Base-by-base conservation (phyloP, 1,140 invertebrate species). In the Drosophila athabasca region DNA sequence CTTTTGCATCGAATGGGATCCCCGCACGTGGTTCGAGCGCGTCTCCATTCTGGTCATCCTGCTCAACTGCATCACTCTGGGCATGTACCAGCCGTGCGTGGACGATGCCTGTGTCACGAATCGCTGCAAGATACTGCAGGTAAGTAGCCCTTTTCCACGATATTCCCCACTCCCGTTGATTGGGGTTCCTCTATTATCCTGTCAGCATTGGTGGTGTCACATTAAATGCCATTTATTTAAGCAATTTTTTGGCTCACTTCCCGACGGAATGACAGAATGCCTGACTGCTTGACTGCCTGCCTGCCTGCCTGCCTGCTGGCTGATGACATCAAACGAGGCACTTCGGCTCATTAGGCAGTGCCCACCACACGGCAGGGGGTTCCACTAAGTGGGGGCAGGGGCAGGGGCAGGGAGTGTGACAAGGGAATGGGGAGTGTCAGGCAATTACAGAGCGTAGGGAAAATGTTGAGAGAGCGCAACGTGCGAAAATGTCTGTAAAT, bases 31-130 rank as follows among this genome's bases (percentile, higher is more conserved):
- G 98, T 99, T 99, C 94, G 99, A 99, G 93, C 95, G 98, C 67
- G 93, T 99, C 73, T 99, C 97, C 89, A 99, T 99, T 97, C 93
- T 98, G 93, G 98, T 99, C 19, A 99, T 99, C 82, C 93, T 99
- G 55, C 93, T 99, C 75, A 99, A 99, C 94, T 99, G 99, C 93
- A 95, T 99, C 51, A 99, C 99, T 0, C 94, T 99, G 71, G 99
- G 99, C 45, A 99, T 99, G 99, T 99, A 99, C 93, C 97, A 99
- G 92, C 99, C 99, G 8, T 99, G 99, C 92, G 96, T 97, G 69
- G 98, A 99, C 92, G 98, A 99, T 91, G 94, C 96, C 72, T 99
- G 99, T 91, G 93, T 95, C 52, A 97, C 96, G 57, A 96, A 96
- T 91, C 94, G 98, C 85, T 99, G 98, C 93, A 96, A 96, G 92